Base-by-base conservation (phyloP, 1,140 invertebrate genomes). In the Globodera rostochiensis region DNA sequence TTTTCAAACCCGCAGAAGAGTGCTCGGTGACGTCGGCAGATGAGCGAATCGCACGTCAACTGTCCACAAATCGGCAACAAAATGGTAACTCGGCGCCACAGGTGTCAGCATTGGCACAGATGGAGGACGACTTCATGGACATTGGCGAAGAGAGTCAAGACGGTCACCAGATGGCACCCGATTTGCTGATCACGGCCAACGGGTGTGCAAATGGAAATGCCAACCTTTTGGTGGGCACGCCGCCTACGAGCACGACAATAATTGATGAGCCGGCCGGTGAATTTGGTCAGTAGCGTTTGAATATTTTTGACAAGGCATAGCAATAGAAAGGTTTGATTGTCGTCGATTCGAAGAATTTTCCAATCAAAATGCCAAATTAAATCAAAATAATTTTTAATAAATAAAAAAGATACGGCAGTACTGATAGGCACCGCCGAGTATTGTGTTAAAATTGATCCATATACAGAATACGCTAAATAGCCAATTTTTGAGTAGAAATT, bases 241-340 rank as follows among this genome's bases (percentile, higher is more conserved):
- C 82, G 50, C 82, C 82, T 3, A 83, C 82, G 0, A 83, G 82
- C n/a, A 83, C 82, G 8, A 83, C 82, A 46, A 83, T 83, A 5
- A 83, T 83, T 78, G 80, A 83, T 46, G 80, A 80, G 81, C 80
- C 82, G 49, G 64, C 57, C n/a, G 79, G 80, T 9, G 79, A 80
- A 45, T 36, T 82, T 80, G 57, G 57, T 64, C 57, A 36, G 36
- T 49, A 15, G 15, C 71, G 78, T 80, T 64, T 66, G 60, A 66
- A 15, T 66, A 15, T 15, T 66, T 66, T 66, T 15, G 36, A 36
- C 36, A 36, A 36, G 36, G 36, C 36, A 36, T 36, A 36, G 36
- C 36, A 36, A 36, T 36, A 36, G 36, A 21, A 21, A 1, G 13
- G 60, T 66, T 66, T 66, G n/a, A 66, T 66, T 15, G n/a, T 66